Conservation (phyloP, 2,797 vertebrate species). For the Xiphophorus birchmanni region DNA sequence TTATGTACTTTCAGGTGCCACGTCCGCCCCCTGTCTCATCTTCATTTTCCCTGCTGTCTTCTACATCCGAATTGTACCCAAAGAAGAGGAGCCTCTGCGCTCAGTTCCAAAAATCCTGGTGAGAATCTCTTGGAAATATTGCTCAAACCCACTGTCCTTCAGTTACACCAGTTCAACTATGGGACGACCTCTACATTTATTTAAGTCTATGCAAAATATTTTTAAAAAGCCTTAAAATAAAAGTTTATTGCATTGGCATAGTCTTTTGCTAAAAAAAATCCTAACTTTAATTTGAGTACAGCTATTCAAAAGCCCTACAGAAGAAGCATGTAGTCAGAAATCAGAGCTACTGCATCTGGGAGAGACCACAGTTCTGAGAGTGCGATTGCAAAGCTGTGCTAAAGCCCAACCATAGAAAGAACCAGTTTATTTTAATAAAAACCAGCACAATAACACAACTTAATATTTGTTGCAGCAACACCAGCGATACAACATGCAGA, state of each 20-base stretch:
- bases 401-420: neutral
- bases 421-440: neutral
- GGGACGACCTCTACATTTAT: neutral
- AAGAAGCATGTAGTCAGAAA: neutral
- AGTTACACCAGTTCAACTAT: neutral
- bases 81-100: conserved; percentile 89
- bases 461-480: neutral
- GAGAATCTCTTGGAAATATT: conserved; percentile 44
- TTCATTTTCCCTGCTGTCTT: conserved; percentile 98
- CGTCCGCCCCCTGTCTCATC: conserved; percentile 96
- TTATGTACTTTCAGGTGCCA: conserved; percentile 86
- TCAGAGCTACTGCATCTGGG: neutral
- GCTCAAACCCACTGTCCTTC: neutral
- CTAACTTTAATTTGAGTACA: neutral
- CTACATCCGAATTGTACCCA: conserved; percentile 96
- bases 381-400: neutral
- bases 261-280: neutral
- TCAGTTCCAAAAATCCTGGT: conserved; percentile 93
- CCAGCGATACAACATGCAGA: neutral
- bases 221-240: neutral
- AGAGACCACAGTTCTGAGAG: neutral
- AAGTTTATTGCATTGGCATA: neutral
- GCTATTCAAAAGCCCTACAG: neutral
- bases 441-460: neutral
- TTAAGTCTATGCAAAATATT: neutral